phyloP scores from a whole-genome alignment of 92 coral and sea anemone genomes.

The Metridium senile region DNA sequence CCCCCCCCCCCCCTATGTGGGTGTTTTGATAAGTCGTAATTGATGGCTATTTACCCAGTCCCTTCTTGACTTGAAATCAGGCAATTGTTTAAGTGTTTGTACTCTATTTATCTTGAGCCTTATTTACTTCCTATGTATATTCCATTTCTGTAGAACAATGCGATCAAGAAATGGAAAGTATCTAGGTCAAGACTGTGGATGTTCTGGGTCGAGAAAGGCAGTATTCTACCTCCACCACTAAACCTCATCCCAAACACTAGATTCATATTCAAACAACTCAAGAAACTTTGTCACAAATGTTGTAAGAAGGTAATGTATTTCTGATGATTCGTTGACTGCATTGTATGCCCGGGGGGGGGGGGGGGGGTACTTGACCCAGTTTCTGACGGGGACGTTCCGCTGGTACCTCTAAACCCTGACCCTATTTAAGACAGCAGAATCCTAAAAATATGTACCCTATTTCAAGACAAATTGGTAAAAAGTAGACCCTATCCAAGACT shows the following conservation, averaged over 20 bases:
- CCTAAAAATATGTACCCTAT: too few species aligned
- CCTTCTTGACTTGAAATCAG: too few species aligned
- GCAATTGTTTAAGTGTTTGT: too few species aligned
- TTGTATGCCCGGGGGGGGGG: background rate
- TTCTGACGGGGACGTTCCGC: background rate
- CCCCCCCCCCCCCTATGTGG: too few species aligned
- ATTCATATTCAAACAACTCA: conserved; percentile 18
- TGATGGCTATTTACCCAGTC: too few species aligned
- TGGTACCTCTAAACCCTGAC: too few species aligned
- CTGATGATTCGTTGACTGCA: background rate
- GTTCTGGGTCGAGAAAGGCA: conserved; percentile 61
- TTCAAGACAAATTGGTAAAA: too few species aligned
- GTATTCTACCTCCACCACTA: conserved; percentile 53
- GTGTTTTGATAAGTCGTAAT: too few species aligned
- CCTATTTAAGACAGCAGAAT: too few species aligned
- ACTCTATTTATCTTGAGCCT: too few species aligned
- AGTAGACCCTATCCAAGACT: too few species aligned
- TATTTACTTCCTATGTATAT: too few species aligned
- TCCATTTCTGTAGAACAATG: conserved; percentile 52
- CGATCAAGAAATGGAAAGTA: conserved; percentile 58
- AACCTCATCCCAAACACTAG: conserved; percentile 56
- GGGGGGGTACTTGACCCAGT: background rate
- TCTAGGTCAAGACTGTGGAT: conserved; percentile 58
- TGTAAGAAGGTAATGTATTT: conserved; percentile 16
- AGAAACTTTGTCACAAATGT: background rate